These are phyloP conservation scores for Pachyrhynchus sulphureomaculatus DNA, from an alignment of 1,140 invertebrate genomes.

Conservation along the genomic window DNA sequence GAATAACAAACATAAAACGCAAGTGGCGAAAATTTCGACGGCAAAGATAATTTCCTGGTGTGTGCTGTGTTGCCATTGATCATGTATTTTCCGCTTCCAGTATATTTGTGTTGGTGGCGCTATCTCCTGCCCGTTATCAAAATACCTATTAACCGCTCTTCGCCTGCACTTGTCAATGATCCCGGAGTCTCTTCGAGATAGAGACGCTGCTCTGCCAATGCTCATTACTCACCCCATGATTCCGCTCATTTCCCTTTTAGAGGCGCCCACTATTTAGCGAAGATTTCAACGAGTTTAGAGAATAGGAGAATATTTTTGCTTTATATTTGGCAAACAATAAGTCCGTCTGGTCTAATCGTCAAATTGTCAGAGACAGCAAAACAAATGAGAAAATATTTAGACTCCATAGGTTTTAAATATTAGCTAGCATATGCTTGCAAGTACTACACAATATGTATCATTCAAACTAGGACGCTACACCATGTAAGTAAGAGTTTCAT, in stretches of 20 bases:
- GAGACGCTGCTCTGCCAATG: constrained; percentile 37
- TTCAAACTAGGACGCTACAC: no score
- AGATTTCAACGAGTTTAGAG: constrained; percentile 3
- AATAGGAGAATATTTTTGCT: not conserved
- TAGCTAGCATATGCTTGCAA: no score
- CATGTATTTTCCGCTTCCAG: constrained; percentile 53
- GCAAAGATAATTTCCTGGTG: constrained; percentile 47
- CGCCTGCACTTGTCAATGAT: constrained; percentile 53
- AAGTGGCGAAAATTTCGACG: constrained; percentile 44
- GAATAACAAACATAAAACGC: constrained; percentile 41
- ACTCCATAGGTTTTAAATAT: no score
- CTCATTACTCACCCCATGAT: constrained; percentile 50
- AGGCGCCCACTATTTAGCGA: constrained; percentile 32
- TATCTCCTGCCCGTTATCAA: constrained; percentile 51
- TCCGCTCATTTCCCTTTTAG: constrained; percentile 36
- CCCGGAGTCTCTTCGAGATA: constrained; percentile 49
- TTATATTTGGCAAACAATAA: no score
- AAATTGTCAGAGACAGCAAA: no score
- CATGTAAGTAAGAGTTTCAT: no score
- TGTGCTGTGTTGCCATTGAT: constrained; percentile 50
- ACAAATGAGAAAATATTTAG: no score
- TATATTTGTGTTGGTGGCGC: constrained; percentile 47
- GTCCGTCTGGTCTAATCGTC: no score
- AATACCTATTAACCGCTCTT: constrained; percentile 54
- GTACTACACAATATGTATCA: no score